Conservation (phyloP, 1,140 invertebrate species). For the Euglossa dilemma region DNA sequence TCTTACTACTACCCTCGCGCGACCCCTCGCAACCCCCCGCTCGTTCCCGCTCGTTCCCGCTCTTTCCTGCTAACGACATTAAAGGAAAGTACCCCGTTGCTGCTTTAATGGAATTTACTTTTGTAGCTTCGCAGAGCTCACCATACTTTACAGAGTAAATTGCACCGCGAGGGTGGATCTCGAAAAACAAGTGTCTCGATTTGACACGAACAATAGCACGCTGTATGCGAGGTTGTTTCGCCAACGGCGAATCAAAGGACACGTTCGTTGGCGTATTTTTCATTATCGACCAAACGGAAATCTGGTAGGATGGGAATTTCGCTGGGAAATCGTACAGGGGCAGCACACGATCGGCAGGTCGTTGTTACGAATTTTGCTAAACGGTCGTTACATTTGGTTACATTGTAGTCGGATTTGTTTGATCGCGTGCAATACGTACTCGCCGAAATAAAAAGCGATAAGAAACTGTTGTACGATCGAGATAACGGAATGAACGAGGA, state of each 20-base stretch:
- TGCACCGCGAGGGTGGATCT: conserved; percentile 64
- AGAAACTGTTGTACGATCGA: conserved; percentile 48
- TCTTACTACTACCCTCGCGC: conserved; percentile 32
- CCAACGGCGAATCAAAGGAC: background rate
- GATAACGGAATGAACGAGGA: conserved; percentile 43
- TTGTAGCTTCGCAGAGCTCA: conserved; percentile 73
- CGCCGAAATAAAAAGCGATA: conserved; percentile 57
- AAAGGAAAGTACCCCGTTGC: conserved; percentile 72
- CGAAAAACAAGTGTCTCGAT: conserved; percentile 63
- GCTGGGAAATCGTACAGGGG: background rate
- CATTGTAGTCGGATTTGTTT: conserved; percentile 38
- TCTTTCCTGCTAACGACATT: conserved; percentile 69
- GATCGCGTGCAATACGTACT: conserved; percentile 38
- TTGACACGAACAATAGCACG: conserved; percentile 33
- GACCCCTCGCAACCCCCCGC: background rate
- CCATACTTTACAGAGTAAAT: conserved; percentile 66
- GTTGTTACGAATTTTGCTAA: background rate
- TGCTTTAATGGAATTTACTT: conserved; percentile 78
- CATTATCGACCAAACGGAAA: background rate
- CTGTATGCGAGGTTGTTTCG: conserved; percentile 17
- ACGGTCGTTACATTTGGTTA: too few species aligned
- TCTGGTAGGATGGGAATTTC: background rate
- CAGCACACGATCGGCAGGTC: too few species aligned
- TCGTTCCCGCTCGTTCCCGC: conserved; percentile 23
- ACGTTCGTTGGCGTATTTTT: background rate